Percentiles rank a stretch among this genome's conserved stretches.
Conservation (phyloP, 2,797 vertebrate genomes). For the Falco biarmicus region DNA sequence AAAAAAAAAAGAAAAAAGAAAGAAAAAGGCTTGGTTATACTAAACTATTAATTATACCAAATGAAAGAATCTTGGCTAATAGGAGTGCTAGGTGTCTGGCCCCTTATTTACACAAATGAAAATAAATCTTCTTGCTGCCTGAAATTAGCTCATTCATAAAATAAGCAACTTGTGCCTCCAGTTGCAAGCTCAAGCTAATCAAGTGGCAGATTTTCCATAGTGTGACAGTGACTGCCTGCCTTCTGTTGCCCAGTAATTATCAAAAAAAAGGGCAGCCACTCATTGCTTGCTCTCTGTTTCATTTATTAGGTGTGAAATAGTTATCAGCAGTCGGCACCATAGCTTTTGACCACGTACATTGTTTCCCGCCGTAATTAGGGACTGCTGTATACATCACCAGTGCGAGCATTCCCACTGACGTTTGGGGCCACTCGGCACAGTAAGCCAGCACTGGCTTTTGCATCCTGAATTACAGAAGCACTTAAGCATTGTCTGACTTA, state of each 20-base stretch:
- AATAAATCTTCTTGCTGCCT: slow-evolving; percentile 20
- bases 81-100: background rate
- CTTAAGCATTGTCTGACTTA: background rate
- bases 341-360: background rate
- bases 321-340: background rate
- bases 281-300: background rate
- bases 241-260: background rate
- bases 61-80: slow-evolving; percentile 29
- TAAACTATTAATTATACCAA: background rate
- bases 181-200: background rate
- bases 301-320: background rate
- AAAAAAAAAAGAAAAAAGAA: background rate
- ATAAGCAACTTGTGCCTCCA: background rate
- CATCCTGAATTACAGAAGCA: background rate
- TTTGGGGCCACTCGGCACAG: background rate
- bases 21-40: background rate
- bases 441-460: background rate
- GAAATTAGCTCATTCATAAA: slow-evolving; percentile 28
- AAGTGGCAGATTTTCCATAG: background rate
- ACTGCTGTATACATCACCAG: background rate
- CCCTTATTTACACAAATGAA: slow-evolving; percentile 20
- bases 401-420: background rate
- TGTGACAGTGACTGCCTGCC: background rate
- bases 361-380: background rate
- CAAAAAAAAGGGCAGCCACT: background rate